These are phyloP conservation scores for Apodemia duryi DNA, from an alignment of 2,888 invertebrate genomes.

Conservation along the genomic window DNA sequence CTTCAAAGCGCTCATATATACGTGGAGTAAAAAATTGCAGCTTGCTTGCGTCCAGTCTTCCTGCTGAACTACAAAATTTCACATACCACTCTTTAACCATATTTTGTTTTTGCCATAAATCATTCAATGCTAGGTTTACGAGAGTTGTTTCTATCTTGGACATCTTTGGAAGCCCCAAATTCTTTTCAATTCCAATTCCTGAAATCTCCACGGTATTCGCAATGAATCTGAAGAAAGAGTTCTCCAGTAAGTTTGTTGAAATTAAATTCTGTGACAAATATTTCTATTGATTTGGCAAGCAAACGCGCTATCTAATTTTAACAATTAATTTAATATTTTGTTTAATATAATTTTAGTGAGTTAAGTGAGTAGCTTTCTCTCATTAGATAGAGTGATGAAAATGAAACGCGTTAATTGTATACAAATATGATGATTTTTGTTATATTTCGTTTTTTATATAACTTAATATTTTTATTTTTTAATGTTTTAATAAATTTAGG, in stretches of 20 bases:
- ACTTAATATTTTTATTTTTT: too few species aligned
- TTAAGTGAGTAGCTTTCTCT: too few species aligned
- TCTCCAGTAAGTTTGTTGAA: not conserved
- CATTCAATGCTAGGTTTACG: conserved; percentile 55
- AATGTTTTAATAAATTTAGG: too few species aligned
- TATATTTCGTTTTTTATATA: too few species aligned
- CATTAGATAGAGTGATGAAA: too few species aligned
- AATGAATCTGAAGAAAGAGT: conserved; percentile 56
- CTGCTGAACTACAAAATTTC: conserved; percentile 45
- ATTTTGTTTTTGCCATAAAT: conserved; percentile 43
- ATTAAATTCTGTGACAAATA: not conserved
- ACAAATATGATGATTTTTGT: too few species aligned
- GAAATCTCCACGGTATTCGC: conserved; percentile 64
- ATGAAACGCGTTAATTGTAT: too few species aligned
- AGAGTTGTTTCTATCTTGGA: conserved; percentile 54
- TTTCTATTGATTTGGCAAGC: not conserved
- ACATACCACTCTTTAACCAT: conserved; percentile 52
- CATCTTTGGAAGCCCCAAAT: conserved; percentile 70
- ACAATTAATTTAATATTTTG: too few species aligned
- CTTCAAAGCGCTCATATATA: conserved; percentile 42
- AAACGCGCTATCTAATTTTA: too few species aligned
- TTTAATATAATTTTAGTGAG: too few species aligned
- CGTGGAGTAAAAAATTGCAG: conserved; percentile 47
- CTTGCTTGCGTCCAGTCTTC: conserved; percentile 44
- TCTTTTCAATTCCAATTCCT: conserved; percentile 61